A percentile compares a stretch with the other conserved stretches of the same genome.
Conservation (phyloP, 2,113 vertebrate species). For the Carassius auratus region DNA sequence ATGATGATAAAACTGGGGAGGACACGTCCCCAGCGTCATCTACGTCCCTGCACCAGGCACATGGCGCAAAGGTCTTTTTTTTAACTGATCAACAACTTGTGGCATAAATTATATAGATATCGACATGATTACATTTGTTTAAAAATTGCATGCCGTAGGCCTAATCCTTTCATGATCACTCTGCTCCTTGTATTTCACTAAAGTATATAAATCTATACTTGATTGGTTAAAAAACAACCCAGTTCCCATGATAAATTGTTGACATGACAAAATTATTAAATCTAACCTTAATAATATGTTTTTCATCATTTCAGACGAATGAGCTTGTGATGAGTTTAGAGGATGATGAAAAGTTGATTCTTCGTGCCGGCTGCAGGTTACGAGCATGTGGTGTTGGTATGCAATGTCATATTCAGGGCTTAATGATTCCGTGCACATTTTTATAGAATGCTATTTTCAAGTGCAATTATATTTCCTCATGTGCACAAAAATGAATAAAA, state of each 20-base stretch:
- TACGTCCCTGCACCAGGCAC: slow-evolving; percentile 77
- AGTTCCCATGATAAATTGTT: background rate
- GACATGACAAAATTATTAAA: background rate
- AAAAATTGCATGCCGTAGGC: background rate
- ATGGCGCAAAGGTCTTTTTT: slow-evolving; percentile 87
- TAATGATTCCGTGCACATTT: background rate
- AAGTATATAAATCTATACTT: background rate
- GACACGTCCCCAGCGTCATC: no score
- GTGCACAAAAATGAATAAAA: background rate
- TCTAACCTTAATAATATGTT: background rate
- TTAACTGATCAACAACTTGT: background rate
- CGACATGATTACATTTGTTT: background rate
- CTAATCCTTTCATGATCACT: background rate
- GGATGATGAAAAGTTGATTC: slow-evolving; percentile 85
- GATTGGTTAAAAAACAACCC: background rate
- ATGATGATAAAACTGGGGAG: no score
- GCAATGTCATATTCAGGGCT: slow-evolving; percentile 10
- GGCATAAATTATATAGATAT: background rate
- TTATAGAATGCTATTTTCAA: background rate
- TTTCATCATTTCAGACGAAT: slow-evolving; percentile 80
- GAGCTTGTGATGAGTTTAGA: slow-evolving; percentile 91
- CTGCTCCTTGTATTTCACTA: background rate
- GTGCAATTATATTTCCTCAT: no score
- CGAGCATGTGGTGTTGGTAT: slow-evolving; percentile 85
- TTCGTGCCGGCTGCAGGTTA: slow-evolving; percentile 78